A percentile compares a stretch with the other conserved stretches of the same genome.
Evolutionary conservation across 2,797 vertebrate species (phyloP).

Genomic region (Crotalus adamanteus): DNA sequence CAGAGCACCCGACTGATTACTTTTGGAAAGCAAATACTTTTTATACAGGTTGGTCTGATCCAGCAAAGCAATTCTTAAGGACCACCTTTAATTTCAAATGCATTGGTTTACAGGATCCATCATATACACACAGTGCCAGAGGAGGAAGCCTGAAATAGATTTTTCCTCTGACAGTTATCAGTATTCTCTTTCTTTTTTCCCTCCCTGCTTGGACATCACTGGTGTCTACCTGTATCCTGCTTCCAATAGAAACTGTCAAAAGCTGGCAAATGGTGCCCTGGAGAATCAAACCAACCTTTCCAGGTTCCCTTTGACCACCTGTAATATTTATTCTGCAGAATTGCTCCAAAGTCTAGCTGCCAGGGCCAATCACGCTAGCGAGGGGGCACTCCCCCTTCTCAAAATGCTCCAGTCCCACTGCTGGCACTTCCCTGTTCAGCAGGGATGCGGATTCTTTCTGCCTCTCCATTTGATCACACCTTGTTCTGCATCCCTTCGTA

Average conservation of each 20-base stretch:
- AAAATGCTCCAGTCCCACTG: neutral
- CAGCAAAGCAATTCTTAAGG: neutral
- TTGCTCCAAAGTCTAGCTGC: neutral
- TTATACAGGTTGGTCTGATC: neutral
- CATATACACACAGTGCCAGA: neutral
- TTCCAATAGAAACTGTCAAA: neutral
- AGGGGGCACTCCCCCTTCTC: neutral
- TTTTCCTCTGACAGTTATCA: neutral
- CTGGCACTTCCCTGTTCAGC: neutral
- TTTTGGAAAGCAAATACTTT: neutral
- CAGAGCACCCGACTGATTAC: neutral
- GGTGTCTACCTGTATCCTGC: neutral
- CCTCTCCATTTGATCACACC: neutral
- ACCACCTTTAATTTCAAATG: neutral
- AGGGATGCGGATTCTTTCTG: neutral
- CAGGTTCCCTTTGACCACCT: neutral
- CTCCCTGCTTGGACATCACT: neutral
- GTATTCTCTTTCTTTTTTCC: neutral
- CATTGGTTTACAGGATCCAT: neutral
- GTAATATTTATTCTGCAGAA: neutral
- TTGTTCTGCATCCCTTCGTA: neutral
- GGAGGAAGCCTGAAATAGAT: neutral
- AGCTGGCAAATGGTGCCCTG: neutral
- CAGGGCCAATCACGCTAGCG: no score
- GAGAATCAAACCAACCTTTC: neutral